These are phyloP conservation scores for Athripsodes cinereus DNA, from an alignment of 2,888 invertebrate species.

Conservation along the genomic window DNA sequence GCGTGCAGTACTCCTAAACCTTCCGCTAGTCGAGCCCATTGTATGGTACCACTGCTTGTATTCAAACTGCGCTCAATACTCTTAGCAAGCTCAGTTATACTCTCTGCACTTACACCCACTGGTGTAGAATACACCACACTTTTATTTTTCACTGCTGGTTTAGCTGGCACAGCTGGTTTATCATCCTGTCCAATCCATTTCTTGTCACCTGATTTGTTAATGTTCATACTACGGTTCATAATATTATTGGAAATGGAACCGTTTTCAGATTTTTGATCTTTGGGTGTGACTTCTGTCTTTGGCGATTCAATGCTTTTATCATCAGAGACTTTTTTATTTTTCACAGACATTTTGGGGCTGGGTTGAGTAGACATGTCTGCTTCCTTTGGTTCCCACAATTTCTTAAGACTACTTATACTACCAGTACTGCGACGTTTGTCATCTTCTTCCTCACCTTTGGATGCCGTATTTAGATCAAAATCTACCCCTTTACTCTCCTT, in stretches of 20 bases:
- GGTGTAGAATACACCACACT: conserved; percentile 78
- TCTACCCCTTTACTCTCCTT: conserved; percentile 35
- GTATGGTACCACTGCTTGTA: conserved; percentile 42
- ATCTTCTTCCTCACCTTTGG: conserved; percentile 58
- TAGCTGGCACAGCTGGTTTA: conserved; percentile 66
- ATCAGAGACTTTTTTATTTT: conserved; percentile 36
- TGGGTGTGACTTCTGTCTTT: conserved; percentile 26
- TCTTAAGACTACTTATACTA: conserved; percentile 87
- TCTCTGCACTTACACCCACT: conserved; percentile 64
- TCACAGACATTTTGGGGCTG: conserved; percentile 58
- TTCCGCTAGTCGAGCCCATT: conserved; percentile 12
- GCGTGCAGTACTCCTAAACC: conserved; percentile 68
- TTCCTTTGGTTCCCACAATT: conserved; percentile 85
- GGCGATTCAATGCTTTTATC: conserved; percentile 27
- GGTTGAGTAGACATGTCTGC: conserved; percentile 48
- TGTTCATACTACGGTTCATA: conserved; percentile 25
- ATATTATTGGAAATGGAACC: conserved; percentile 18
- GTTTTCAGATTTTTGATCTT: conserved; percentile 24
- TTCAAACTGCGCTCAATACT: conserved; percentile 36
- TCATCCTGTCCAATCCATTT: conserved; percentile 33
- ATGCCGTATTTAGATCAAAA: conserved; percentile 29
- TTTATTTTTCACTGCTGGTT: conserved; percentile 56
- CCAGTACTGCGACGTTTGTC: conserved; percentile 88
- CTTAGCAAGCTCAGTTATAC: conserved; percentile 36
- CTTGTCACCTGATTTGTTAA: conserved; percentile 34